Evolutionary conservation across 2,888 invertebrate species (phyloP), one percentile per base, ranked within the genome.

Genomic region (Mycalesis mineus): DNA sequence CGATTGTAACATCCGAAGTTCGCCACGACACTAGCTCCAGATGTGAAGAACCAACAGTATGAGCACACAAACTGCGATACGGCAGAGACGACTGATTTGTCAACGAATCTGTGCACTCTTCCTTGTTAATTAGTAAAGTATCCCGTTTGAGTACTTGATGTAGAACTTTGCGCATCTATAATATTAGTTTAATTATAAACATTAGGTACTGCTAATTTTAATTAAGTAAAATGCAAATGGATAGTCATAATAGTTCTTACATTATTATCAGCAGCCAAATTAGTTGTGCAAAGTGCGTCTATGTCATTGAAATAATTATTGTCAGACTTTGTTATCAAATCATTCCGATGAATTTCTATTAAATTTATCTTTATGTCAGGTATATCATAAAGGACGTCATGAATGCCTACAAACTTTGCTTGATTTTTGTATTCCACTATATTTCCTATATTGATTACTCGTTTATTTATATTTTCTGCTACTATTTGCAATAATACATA

Each of bases 401-500:
- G 55, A 5, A 72, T 29, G 28, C 65, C 58, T 17, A 54, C 47
- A 2, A 66, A 65, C 9, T 66, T 58, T 3, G 11, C 2, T 15
- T 28, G 13, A 7, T 55, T 56, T 6, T 58, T 52, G 1, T 61
- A 53, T 22, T 65, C 63, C 17, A 54, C 14, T 17, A 73, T 50
- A 56, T 74, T 69, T 0, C 69, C 28, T 0, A 75, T 63, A 31
- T 69, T 69, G 7, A 74, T 62, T 0, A 52, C 33, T 1, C 65
- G 60, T 57, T 70, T 73, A 41, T 66, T 69, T 2, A 71, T 41
- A 58, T 75, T 77, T 63, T 76, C 75, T 36, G 68, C 65, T 9
- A 74, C 66, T 8, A 73, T 71, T 74, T 78, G 77, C 22, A 73
- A 28, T 44, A 62, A 70, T 0, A 68, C 52, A 52, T 67, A 61